These are phyloP conservation scores for Tetraodon nigroviridis DNA, from an alignment of 2,113 vertebrate genomes.

Conservation along the genomic window DNA sequence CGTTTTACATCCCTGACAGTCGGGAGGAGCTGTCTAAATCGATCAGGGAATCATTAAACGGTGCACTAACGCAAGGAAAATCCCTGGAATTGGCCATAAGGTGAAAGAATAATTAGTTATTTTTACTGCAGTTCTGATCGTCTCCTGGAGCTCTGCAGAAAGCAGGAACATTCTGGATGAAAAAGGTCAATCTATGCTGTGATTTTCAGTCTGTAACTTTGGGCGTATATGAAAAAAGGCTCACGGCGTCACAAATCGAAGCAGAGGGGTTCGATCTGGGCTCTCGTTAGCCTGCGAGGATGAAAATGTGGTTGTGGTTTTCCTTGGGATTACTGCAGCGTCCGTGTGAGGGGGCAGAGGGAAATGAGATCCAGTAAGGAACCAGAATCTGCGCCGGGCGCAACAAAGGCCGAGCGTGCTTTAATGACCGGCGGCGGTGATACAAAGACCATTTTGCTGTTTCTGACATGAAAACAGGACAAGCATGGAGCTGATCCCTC, in stretches of 20 bases:
- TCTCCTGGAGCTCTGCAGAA: too few relatives aligned
- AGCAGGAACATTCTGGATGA: too few relatives aligned
- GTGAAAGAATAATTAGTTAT: too few relatives aligned
- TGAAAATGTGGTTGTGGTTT: constrained; percentile 10
- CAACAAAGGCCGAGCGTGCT: too few relatives aligned
- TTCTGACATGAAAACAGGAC: too few relatives aligned
- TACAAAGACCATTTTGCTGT: too few relatives aligned
- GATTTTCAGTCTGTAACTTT: too few relatives aligned
- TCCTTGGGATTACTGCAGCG: constrained; percentile 1
- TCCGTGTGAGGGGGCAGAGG: neutral
- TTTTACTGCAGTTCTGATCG: too few relatives aligned
- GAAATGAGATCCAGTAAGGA: too few relatives aligned
- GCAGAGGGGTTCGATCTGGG: constrained; percentile 21
- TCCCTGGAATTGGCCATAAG: neutral
- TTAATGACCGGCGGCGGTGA: neutral
- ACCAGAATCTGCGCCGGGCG: too few relatives aligned
- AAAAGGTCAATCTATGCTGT: too few relatives aligned
- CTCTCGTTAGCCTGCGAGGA: constrained; percentile 43
- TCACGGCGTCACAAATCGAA: constrained; percentile 22
- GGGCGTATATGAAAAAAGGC: constrained; percentile 23
- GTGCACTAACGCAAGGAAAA: neutral
- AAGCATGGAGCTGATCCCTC: too few relatives aligned
- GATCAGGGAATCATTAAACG: constrained; percentile 2
- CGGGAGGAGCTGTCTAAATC: neutral
- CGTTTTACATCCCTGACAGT: neutral